A percentile compares a stretch with the other conserved stretches of the same genome.
Conservation (phyloP, 2,797 vertebrate species). For the Prionace glauca region DNA sequence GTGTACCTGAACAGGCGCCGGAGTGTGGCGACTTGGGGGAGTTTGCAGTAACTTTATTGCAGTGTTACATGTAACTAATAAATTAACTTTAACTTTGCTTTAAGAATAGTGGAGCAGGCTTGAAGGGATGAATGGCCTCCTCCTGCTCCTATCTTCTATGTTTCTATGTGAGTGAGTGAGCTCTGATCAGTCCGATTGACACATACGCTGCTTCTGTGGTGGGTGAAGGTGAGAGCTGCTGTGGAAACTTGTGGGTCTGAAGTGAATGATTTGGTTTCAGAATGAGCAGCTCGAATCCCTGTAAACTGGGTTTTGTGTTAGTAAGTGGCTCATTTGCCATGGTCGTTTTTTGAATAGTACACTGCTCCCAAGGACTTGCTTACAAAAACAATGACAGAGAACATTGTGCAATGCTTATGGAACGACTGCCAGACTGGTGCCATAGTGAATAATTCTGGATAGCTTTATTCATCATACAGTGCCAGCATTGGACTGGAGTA, state of each 20-base stretch:
- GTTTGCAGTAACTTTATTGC: too few species aligned
- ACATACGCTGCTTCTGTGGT: neutral
- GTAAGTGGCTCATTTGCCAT: neutral
- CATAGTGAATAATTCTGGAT: neutral
- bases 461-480: neutral
- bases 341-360: neutral
- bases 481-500: too few species aligned
- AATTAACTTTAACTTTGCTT: too few species aligned
- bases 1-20: too few species aligned
- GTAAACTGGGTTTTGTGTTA: neutral
- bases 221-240: neutral
- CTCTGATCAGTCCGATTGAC: neutral
- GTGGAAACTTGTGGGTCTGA: neutral
- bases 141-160: too few species aligned
- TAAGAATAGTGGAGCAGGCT: too few species aligned
- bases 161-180: neutral
- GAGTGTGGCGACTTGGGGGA: too few species aligned
- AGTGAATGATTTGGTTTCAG: neutral
- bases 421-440: neutral
- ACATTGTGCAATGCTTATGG: neutral
- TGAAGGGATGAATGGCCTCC: too few species aligned
- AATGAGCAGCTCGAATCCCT: neutral
- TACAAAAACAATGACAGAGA: too few species aligned
- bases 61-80: too few species aligned
- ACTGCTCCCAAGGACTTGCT: neutral